Evolutionary conservation across 2,888 invertebrate genomes (phyloP), one percentile per base, ranked within the genome.

Genomic region (Drosophila mimetica): DNA sequence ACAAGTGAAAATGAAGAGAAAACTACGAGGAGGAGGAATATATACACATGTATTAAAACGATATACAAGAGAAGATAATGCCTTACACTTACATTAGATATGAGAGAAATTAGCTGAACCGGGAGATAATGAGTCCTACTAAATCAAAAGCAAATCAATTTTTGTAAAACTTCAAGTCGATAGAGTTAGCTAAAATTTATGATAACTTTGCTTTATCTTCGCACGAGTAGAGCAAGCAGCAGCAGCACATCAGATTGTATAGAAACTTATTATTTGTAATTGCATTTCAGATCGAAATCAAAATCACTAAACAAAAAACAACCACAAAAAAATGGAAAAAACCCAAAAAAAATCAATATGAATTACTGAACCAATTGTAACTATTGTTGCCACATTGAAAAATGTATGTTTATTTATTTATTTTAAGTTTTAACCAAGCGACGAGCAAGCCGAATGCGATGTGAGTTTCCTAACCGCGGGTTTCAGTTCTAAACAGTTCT

Each of bases 351-450:
- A 47, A 44, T 18, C 41, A 36, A 74, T 52, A 50, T 37, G 47
- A 75, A 63, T 63, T 67, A 80, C 52, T 75, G 59, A 50, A 69
- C 70, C 72, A 70, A 70, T 74, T 73, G 76, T 86, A 85, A 84
- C 79, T 87, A 86, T 87, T 83, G 85, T 81, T 81, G 77, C 79
- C 82, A 77, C 82, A 76, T 76, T 81, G 58, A 75, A 79, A 77
- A 79, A 58, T 86, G 72, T 73, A 86, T 83, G 84, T 83, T 87
- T 85, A 87, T 87, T 82, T 83, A 79, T 78, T 79, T 75, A 87
- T 81, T 75, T 72, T 85, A 87, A 83, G 87, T 79, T 81, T 63
- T 83, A 74, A 69, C 73, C 70, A 74, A 77, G 81, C 85, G 50
- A 65, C 50, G 32, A 41, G 20, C 22, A 16, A 18, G 42, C 18